These are phyloP conservation scores for Bufo gargarizans DNA, from an alignment of 2,113 vertebrate species.

Conservation along the genomic window DNA sequence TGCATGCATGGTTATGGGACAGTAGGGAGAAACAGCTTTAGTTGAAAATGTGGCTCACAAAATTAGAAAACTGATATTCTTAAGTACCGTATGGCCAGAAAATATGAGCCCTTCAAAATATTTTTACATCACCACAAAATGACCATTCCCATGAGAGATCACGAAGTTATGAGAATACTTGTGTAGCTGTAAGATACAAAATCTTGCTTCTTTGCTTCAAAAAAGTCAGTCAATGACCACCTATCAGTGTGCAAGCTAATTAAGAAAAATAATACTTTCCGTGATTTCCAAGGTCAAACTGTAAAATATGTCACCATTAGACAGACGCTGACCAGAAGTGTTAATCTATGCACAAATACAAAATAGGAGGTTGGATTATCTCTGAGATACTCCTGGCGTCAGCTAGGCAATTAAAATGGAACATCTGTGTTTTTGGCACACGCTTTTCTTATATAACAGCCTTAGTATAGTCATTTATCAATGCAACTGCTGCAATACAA, in stretches of 20 bases:
- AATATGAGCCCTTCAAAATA: not conserved
- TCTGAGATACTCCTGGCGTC: conserved; percentile 36
- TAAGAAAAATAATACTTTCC: not conserved
- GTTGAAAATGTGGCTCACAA: not conserved
- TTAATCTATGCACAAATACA: conserved; percentile 10
- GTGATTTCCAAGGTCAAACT: conserved; percentile 15
- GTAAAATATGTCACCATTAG: conserved; percentile 1
- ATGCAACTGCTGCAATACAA: not conserved
- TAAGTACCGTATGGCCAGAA: not conserved
- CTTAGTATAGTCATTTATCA: conserved; percentile 28
- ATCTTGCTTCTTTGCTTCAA: not conserved
- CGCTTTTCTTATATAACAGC: not conserved
- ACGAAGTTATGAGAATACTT: not conserved
- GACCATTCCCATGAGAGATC: not conserved
- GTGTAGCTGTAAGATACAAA: not conserved
- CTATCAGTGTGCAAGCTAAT: not conserved
- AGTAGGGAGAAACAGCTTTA: not conserved
- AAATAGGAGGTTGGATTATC: conserved; percentile 19
- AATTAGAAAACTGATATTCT: not conserved
- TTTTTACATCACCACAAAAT: not conserved
- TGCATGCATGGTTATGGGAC: not conserved
- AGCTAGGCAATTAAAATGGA: conserved; percentile 43
- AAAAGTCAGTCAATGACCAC: not conserved
- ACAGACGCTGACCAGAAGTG: conserved; percentile 9
- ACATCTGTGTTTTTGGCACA: conserved; percentile 46